Evolutionary conservation across 2,888 invertebrate genomes (phyloP), one percentile per base, ranked within the genome.

Genomic region (Cyclophora albipunctata): DNA sequence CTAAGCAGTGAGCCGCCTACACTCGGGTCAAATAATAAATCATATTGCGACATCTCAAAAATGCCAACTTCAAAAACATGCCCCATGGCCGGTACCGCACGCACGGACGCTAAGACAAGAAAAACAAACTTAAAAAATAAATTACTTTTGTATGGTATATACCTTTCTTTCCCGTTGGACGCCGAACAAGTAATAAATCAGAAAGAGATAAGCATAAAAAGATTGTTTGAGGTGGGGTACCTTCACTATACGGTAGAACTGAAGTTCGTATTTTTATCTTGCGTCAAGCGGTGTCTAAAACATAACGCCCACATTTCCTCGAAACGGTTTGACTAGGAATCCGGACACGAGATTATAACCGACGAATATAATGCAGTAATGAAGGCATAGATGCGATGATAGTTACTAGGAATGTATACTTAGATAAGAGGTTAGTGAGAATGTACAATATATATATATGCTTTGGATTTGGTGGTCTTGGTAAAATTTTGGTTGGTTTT

Each of bases 161-260:
- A 86, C 79, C 84, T 84, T 84, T 84, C 87, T 85, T 85, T 81
- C 79, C 84, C 85, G 86, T 85, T 82, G 86, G 84, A 83, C 84
- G 81, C 83, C 83, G 87, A 85, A 85, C 82, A 77, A 80, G 72
- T 76, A 82, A 83, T 88, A 88, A 88, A 88, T 88, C 87, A 87
- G 84, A 82, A 76, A 84, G 83, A 88, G 88, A 88, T 88, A 88
- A 88, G 87, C 88, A 87, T 87, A 87, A 85, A 86, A 84, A 86
- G 86, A 85, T 85, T 85, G 87, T 87, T 85, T 85, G 84, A 86
- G 81, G 80, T 57, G 80, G 74, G 81, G 80, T 84, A 20, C 20
- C 20, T 20, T 20, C 20, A 20, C 20, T 20, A 85, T 82, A 81
- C 84, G 79, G 86, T 85, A 84, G 84, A 87, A 81, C 78, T 84